Base-by-base conservation (phyloP, 1,140 invertebrate genomes). In the Drosophila rufa region DNA sequence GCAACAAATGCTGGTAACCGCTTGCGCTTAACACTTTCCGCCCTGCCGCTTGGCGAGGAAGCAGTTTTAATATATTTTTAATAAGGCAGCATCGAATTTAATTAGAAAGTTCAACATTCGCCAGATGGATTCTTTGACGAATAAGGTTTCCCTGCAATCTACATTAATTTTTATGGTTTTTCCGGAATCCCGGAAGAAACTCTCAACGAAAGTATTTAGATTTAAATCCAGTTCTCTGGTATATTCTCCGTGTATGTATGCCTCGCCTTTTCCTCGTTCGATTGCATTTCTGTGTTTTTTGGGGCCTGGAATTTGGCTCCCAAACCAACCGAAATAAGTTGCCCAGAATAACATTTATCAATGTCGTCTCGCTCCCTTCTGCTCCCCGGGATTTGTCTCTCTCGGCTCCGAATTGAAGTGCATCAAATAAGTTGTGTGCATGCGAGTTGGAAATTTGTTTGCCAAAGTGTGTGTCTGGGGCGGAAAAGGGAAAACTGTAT, bases 21-120 rank as follows among this genome's bases (percentile, higher is more conserved):
- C 81, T 81, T 65, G 81, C 64, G 82, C 82, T 74, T 61, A 84
- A 85, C 81, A 85, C 81, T 81, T 84, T 81, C 77, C 25, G 57
- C 30, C 50, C 36, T 15, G 25, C 50, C 27, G 36, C 12, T 36
- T 14, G 17, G 17, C 11, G 9, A 25, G 61, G 19, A 25, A 73
- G 25, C 60, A 36, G 30, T 80, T 79, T 61, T 75, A 80, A 80
- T 80, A 75, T 80, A 75, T 80, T 58, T 75, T 80, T 75, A 80
- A 80, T 80, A 80, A 80, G 19, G 9, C 67, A 71, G 47, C 40
- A 30, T 36, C 47, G 58, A 80, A 79, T 80, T 80, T 61, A 80
- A 80, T 80, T 75, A 80, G 77, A 80, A 79, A 80, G 40, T 60
- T 75, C 27, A 75, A 53, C 51, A 58, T 42, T 58, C 19, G 30